These are phyloP conservation scores for Xenops minutus DNA, from an alignment of 2,797 vertebrate genomes.

Conservation along the genomic window DNA sequence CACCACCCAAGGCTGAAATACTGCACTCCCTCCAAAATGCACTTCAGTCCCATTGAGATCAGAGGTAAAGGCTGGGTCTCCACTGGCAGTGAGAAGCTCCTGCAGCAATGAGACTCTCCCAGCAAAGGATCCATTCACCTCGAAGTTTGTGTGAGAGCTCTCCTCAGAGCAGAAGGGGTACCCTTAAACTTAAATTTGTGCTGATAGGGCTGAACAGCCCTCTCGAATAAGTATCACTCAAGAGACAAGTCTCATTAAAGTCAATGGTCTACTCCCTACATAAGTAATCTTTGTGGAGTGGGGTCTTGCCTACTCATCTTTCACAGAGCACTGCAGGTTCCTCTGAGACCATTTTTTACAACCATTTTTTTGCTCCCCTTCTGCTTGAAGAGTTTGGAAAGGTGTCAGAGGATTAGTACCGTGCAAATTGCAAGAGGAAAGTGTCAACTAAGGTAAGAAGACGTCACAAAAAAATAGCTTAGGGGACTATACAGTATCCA, in stretches of 20 bases:
- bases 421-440: conserved; percentile 33
- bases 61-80: background rate
- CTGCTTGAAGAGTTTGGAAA: conserved; percentile 34
- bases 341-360: conserved; percentile 44
- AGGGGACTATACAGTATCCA: conserved; percentile 30
- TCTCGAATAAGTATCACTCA: background rate
- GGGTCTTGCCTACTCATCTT: conserved; percentile 24
- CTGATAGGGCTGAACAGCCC: conserved; percentile 29
- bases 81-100: background rate
- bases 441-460: background rate
- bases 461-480: conserved; percentile 58
- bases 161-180: background rate
- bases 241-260: background rate
- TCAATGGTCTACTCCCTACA: conserved; percentile 13
- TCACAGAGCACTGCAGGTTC: conserved; percentile 23
- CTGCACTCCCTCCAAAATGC: background rate
- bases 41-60: background rate
- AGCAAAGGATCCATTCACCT: background rate
- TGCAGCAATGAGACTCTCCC: background rate
- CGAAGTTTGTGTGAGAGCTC: background rate
- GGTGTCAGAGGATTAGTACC: conserved; percentile 40
- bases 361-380: conserved; percentile 28
- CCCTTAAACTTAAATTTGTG: conserved; percentile 36
- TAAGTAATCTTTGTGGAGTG: conserved; percentile 19
- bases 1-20: rapidly evolving